Conservation (phyloP, 2,113 vertebrate genomes). For the Neodon shergylaensis region DNA sequence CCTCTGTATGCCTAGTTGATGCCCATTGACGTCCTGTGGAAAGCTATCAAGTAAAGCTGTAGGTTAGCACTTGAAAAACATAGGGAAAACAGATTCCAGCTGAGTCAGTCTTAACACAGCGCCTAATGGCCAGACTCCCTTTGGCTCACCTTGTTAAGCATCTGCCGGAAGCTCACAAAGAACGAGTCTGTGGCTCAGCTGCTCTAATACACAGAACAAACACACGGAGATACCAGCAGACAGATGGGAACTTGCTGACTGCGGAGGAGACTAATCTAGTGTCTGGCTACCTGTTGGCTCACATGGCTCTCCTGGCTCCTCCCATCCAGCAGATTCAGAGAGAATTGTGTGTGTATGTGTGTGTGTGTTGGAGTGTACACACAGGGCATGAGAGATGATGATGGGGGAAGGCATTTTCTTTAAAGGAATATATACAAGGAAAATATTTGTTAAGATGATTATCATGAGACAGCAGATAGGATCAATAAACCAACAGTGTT, state of each 20-base stretch:
- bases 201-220: conserved; percentile 48
- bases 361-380: background rate
- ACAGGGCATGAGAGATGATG: background rate
- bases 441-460: background rate
- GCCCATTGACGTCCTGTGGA: background rate
- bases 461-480: background rate
- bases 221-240: conserved; percentile 15
- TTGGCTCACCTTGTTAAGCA: conserved; percentile 71
- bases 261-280: conserved; percentile 27
- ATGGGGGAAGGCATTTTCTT: background rate
- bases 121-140: conserved; percentile 43
- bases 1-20: background rate
- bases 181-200: conserved; percentile 63
- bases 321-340: background rate
- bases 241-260: conserved; percentile 69
- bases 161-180: conserved; percentile 34
- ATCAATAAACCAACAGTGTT: background rate
- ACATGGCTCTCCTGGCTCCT: background rate
- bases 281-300: conserved; percentile 66
- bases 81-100: conserved; percentile 16
- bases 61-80: conserved; percentile 62
- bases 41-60: conserved; percentile 24
- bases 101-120: conserved; percentile 45
- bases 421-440: background rate
- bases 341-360: background rate